Evolutionary conservation across 2,113 vertebrate species (phyloP).

Genomic region (Phylloscopus trochilus): DNA sequence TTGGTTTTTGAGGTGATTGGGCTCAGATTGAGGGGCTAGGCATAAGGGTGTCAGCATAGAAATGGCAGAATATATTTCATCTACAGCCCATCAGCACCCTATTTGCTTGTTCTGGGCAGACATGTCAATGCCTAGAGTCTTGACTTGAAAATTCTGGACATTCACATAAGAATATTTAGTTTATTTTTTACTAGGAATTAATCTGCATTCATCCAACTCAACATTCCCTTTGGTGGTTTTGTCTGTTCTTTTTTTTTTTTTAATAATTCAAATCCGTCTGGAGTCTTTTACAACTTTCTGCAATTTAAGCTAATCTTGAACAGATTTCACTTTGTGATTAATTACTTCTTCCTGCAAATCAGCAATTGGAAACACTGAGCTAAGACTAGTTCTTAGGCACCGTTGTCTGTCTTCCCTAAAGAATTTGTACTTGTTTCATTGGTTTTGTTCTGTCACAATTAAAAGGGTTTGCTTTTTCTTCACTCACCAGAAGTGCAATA

Average conservation of each 20-base stretch:
- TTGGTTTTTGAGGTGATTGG: not conserved
- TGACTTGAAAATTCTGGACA: not conserved
- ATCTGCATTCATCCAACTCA: not conserved
- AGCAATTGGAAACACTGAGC: not conserved
- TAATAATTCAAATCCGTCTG: not conserved
- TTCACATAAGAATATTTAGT: not conserved
- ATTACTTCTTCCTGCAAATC: slow-evolving; percentile 12
- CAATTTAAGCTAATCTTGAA: slow-evolving; percentile 22
- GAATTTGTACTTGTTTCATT: not conserved
- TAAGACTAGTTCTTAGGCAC: not conserved
- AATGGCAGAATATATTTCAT: not conserved
- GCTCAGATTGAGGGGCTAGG: not conserved
- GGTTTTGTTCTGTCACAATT: not conserved
- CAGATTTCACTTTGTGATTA: slow-evolving; percentile 18
- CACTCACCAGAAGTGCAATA: not conserved
- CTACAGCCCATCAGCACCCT: not conserved
- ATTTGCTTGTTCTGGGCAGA: not conserved
- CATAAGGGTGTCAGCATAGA: not conserved
- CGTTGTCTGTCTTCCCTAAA: not conserved
- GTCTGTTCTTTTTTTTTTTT: not conserved
- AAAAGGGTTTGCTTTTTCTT: not conserved
- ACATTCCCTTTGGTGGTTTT: not conserved
- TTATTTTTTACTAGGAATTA: not conserved
- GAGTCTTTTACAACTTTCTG: slow-evolving; percentile 17
- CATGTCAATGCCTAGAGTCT: not conserved